Percentiles rank a stretch among this genome's conserved stretches.
These are phyloP conservation scores for Podargus strigoides DNA, from an alignment of 2,797 vertebrate genomes.

Conservation along the genomic window DNA sequence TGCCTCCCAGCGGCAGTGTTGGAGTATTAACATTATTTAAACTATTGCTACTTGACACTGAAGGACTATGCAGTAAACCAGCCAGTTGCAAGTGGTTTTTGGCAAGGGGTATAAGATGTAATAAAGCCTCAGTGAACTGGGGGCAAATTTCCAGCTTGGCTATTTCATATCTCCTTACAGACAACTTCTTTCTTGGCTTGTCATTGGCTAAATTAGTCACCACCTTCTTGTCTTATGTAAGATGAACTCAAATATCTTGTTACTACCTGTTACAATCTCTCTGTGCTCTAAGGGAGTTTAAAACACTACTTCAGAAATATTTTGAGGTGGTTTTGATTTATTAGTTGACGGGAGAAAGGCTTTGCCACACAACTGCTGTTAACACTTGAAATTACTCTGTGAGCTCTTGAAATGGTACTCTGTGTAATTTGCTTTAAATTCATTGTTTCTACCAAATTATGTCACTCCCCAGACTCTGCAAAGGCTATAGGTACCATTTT, in stretches of 20 bases:
- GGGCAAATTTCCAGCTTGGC: neutral
- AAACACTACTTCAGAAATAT: neutral
- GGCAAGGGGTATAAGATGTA: neutral
- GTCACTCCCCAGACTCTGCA: neutral
- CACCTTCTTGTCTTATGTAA: slow-evolving; percentile 20
- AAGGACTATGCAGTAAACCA: neutral
- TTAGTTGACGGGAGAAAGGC: neutral
- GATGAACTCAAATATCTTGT: neutral
- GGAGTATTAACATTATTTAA: neutral
- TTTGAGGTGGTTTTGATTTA: neutral
- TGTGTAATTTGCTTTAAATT: neutral
- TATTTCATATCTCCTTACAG: slow-evolving; percentile 37
- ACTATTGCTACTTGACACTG: slow-evolving; percentile 14
- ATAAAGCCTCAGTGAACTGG: slow-evolving; percentile 11
- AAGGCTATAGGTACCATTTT: neutral
- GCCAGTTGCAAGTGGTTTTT: neutral
- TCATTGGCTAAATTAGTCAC: slow-evolving; percentile 49
- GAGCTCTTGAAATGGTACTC: neutral
- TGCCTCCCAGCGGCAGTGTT: slow-evolving; percentile 24
- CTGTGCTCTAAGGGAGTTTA: neutral
- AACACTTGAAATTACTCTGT: neutral
- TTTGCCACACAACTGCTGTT: neutral
- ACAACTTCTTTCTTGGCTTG: slow-evolving; percentile 19
- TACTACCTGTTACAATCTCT: neutral
- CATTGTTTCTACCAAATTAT: neutral